Evolutionary conservation across 2,888 invertebrate species (phyloP).

Genomic region (Eupithecia exiguata): DNA sequence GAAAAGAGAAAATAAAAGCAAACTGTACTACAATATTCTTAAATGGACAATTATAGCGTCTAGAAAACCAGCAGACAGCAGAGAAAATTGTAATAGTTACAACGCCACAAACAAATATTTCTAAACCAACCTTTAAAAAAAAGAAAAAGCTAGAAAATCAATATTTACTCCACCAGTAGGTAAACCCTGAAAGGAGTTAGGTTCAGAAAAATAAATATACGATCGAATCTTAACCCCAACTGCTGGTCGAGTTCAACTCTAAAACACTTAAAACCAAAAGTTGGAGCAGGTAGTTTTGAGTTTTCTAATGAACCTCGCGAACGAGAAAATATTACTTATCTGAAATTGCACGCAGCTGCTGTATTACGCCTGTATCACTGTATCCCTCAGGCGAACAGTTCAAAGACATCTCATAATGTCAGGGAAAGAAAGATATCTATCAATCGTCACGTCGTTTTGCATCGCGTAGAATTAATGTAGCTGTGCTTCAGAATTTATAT

Average conservation of each 20-base stretch:
- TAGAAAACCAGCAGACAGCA: conserved; percentile 13
- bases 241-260: neutral
- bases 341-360: neutral
- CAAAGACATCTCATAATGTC: neutral
- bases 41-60: conserved; percentile 17
- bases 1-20: conserved; percentile 17
- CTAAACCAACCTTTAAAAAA: neutral
- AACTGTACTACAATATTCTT: conserved; percentile 12
- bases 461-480: neutral
- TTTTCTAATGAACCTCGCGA: conserved; percentile 73
- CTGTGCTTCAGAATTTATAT: neutral
- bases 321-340: conserved; percentile 67
- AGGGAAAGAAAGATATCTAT: neutral
- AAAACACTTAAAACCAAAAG: neutral
- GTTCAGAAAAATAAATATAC: neutral
- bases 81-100: neutral
- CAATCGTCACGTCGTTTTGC: neutral
- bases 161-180: neutral
- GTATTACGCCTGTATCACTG: neutral
- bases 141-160: neutral
- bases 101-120: neutral
- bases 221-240: neutral
- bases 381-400: neutral
- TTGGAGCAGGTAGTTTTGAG: conserved; percentile 53
- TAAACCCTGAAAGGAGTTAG: neutral